Evolutionary conservation across 2,797 vertebrate species (phyloP).

Genomic region (Onychomys leucogaster): DNA sequence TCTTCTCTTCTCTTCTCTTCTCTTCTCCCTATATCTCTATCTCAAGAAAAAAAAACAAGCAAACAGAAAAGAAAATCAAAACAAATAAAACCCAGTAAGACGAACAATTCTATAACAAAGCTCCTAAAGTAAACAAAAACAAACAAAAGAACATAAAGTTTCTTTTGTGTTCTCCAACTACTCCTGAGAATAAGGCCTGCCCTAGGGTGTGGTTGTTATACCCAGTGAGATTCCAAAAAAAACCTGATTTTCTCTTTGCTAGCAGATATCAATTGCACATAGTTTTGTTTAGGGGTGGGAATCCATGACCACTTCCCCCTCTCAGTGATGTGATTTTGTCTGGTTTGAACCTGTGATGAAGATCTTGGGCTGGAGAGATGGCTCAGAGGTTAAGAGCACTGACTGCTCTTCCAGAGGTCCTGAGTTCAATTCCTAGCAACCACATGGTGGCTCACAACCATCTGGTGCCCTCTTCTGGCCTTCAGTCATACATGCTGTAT

Average conservation of each 20-base stretch:
- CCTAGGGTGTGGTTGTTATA: background rate
- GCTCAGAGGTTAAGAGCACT: too few relatives aligned
- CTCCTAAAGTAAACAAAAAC: background rate
- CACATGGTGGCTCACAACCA: too few relatives aligned
- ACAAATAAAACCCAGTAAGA: background rate
- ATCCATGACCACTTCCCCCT: background rate
- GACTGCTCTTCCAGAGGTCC: too few relatives aligned
- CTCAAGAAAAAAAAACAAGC: background rate
- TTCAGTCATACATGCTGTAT: too few relatives aligned
- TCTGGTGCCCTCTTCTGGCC: too few relatives aligned
- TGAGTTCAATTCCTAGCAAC: too few relatives aligned
- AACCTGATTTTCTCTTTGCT: background rate
- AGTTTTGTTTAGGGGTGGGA: background rate
- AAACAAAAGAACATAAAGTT: background rate
- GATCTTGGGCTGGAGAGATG: too few relatives aligned
- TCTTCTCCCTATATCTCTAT: background rate
- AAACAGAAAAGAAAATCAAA: background rate
- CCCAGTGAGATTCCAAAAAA: background rate
- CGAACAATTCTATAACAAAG: background rate
- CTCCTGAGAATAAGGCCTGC: background rate
- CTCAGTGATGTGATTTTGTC: background rate
- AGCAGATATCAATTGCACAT: background rate
- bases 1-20: background rate
- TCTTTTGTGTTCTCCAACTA: too few relatives aligned
- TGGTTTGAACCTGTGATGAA: background rate